Base-by-base conservation (phyloP, 2,113 vertebrate species). In the Trinectes maculatus region DNA sequence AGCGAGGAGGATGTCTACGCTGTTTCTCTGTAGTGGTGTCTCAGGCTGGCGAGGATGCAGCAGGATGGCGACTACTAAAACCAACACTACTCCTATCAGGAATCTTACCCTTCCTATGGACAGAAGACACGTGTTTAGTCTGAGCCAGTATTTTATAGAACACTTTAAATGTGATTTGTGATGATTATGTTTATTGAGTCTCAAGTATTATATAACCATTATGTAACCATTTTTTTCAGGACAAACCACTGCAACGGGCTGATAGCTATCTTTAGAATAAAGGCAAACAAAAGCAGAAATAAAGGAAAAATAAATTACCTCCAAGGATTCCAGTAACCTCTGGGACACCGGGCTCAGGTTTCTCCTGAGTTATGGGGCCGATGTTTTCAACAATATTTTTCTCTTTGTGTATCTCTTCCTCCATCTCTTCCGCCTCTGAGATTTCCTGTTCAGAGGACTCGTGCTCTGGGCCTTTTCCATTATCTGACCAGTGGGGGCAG, bases 1-100 rank as follows among this genome's bases (percentile, higher is more conserved):
- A 18, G 11, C 25, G 28, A 76, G 79, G 59, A 91, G 89, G 51
- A 76, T 26, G n/a, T 85, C 83, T 13, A 85, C 6, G 3, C 64
- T 39, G 0, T 21, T 48, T 37, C 43, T 49, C 44, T 47, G 71
- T 64, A 18, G 43, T 9, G 6, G 71, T 53, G 70, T 2, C 51
- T 70, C 18, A 8, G 37, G 8, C 1, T 42, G 52, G 37, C 5
- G 2, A 29, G 67, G 2, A 29, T 3, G 42, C 12, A 42, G 1
- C 58, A 52, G 15, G 10, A 84, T 11, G 52, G 71, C 83, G 24
- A 63, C 0, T 6, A 74, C 3, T 1, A 21, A 3, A 3, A 49
- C 47, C 4, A 77, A 0, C 40, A 1, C 13, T 4, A 80, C 6
- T 1, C 0, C 18, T 2, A 65, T 3, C 39, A 1, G 40, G 37